Evolutionary conservation across 2,113 vertebrate species (phyloP), one percentile per base, ranked within the genome.

Genomic region (Malurus alboscapulatus): DNA sequence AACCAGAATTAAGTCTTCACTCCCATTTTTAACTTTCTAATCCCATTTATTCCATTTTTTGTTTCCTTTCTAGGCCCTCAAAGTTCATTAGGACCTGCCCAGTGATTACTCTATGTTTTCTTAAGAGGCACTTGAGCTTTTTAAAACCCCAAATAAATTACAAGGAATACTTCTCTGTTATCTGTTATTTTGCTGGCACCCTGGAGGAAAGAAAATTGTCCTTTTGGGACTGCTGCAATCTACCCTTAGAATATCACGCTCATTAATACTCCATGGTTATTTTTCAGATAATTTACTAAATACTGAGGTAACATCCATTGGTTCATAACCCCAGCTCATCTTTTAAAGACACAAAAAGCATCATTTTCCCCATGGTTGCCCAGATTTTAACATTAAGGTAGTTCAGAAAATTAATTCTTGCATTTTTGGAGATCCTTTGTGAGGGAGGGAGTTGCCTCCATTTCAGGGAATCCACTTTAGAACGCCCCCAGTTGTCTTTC

Each of bases 201-300:
- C 34, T 50, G 63, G 36, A 92, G 84, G 66, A 91, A 83, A 84
- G 55, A 57, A 65, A 48, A 59, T 61, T 63, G 82, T 67, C 73
- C 57, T 89, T 90, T 63, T 32, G 83, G 57, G 53, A 51, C 12
- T 7, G 27, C 53, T 75, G 84, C 18, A 67, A 63, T 78, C n/a
- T 72, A 55, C 66, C 57, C 80, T 69, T 54, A 16, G 20, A 55
- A 21, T 27, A 75, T 63, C 25, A n/a, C 1, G 1, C 13, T 92
- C 65, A 40, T 80, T 51, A 54, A 54, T 72, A 55, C 12, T 24
- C 38, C 40, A 3, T 1, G 61, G 30, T 45, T 88, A 38, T 61
- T 92, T 87, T 95, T 87, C 51, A 77, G 59, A 34, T 85, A 80
- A 82, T 94, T 94, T 68, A 36, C 22, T 44, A 78, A 67, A 75